Evolutionary conservation across 2,113 vertebrate genomes (phyloP), one percentile per base, ranked within the genome.

Genomic region (Loxodonta africana): DNA sequence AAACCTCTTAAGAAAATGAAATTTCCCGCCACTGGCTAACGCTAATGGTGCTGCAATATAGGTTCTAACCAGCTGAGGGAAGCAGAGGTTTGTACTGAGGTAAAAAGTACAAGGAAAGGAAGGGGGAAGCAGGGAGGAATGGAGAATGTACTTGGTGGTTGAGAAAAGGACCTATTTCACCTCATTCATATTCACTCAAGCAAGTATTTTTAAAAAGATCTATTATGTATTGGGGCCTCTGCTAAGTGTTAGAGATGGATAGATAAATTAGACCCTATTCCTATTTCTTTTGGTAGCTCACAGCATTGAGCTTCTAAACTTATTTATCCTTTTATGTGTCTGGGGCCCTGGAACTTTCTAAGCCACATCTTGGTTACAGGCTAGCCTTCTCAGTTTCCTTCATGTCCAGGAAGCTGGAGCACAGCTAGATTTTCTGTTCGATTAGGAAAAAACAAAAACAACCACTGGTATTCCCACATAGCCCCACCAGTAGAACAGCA

Each of bases 51-150:
- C 25, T 87, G 69, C 30, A 91, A 33, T 60, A 69, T 6, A 85
- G 93, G 53, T 48, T 94, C 81, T 90, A 69, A 62, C 77, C 84
- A 96, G 88, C 53, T 87, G 94, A 95, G 77, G 95, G 77, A 83
- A 69, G 53, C 37, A 91, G 73, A 91, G 53, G 21, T 63, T 83
- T 76, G 23, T 33, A 25, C 25, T 73, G 76, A 17, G n/a, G 3
- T 8, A 21, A 65, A 93, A 74, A 15, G 23, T 74, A 1, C 23
- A 67, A 46, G 78, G 41, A 82, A 74, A 95, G 89, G 81, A 91
- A 96, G 51, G 6, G 37, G 69, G 92, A 97, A 94, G 78, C 26
- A 97, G 92, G 20, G 21, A 5, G 7, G 57, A 63, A 91, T 5
- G 28, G 74, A 41, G 51, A 60, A 65, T 0, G 30, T n/a, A 82